Base-by-base conservation (phyloP, 1,140 invertebrate genomes). In the Neomicropteryx cornuta region DNA sequence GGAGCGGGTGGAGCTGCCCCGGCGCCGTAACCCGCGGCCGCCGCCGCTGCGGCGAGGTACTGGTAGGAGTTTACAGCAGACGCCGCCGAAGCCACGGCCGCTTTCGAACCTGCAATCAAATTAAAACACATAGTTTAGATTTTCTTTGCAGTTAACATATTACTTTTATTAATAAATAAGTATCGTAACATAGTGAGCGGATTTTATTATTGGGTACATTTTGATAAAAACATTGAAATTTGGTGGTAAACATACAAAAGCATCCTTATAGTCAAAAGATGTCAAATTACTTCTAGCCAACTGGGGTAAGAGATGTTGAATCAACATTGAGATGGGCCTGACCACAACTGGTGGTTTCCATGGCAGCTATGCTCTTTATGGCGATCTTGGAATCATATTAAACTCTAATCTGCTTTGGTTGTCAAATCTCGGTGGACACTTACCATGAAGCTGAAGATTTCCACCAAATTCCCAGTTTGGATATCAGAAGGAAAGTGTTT, bases 21-120 rank as follows among this genome's bases (percentile, higher is more conserved):
- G 48, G 57, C n/a, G 58, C 57, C 19, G 52, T 56, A 23, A 48
- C 52, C 1, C 49, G 51, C 20, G 49, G 58, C 39, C 53, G 53
- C 18, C 54, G 55, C 27, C n/a, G n/a, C n/a, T n/a, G 58, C 52
- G 18, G 55, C 52, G 46, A 56, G 60, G 38, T 63, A 56, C 32
- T 60, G 57, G 43, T 63, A 58, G 52, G 29, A 58, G 58, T 5
- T 58, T 54, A 11, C 52, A 55, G 5, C 55, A 56, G 0, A 58
- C 58, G 2, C 55, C 57, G 19, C 58, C 56, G 0, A 59, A 55
- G 5, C 55, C 57, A n/a, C 57, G 58, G 5, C 60, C 59, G n/a
- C n/a, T 55, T 64, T 64, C 37, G 59, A 62, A 8, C 61, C 61
- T 64, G 44, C 28, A 37, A 19, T 33, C 13, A 29, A 4, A 22